phyloP scores from a whole-genome alignment of 2,888 invertebrate species.

The Aricia artaxerxes region DNA sequence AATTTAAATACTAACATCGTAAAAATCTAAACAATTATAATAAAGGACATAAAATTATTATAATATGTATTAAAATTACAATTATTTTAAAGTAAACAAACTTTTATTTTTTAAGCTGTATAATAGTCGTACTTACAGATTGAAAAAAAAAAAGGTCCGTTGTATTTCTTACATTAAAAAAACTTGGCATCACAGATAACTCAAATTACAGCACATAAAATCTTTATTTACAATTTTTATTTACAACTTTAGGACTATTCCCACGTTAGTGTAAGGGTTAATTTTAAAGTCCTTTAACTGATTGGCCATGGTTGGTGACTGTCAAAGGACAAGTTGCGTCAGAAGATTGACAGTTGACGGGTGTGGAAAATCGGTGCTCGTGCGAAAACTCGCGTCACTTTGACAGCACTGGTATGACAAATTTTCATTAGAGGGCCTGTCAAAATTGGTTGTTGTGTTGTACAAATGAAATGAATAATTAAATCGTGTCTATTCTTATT shows the following conservation, averaged over 20 bases:
- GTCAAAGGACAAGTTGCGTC: slow-evolving; percentile 62
- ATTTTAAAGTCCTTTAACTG: slow-evolving; percentile 66
- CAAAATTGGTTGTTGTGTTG: not conserved
- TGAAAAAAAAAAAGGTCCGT: no score
- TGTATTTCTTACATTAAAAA: no score
- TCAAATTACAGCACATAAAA: not conserved
- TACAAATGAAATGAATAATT: not conserved
- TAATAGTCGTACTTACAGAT: no score
- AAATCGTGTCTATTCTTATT: not conserved
- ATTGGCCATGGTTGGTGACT: slow-evolving; percentile 65
- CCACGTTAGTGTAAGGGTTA: slow-evolving; percentile 69
- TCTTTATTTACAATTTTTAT: not conserved
- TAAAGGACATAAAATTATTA: no score
- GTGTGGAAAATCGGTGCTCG: slow-evolving; percentile 68
- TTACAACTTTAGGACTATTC: slow-evolving; percentile 43
- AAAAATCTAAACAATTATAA: not conserved
- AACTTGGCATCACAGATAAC: not conserved
- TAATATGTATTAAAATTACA: no score
- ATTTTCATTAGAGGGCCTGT: slow-evolving; percentile 48
- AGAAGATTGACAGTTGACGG: slow-evolving; percentile 70
- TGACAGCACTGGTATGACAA: slow-evolving; percentile 47
- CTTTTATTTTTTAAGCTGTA: no score
- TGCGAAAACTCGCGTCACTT: slow-evolving; percentile 58
- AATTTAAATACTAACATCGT: not conserved
- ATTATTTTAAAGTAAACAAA: no score